Evolutionary conservation across 2,888 invertebrate species (phyloP).

Genomic region (Noctuana brunneofusca): DNA sequence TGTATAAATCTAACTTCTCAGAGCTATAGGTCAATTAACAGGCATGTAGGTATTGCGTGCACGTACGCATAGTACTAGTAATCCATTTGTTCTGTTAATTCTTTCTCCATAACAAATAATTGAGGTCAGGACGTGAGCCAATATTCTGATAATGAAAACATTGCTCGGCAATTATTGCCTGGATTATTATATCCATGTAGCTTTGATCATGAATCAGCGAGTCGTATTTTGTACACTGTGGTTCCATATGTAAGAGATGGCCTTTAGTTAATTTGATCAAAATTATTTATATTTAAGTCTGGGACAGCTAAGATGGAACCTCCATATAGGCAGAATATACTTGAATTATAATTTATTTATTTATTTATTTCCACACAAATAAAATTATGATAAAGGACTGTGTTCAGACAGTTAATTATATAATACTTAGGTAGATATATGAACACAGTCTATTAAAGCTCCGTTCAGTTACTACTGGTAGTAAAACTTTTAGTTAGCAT

Average conservation of each 20-base stretch:
- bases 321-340: no score
- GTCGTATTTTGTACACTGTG: no score
- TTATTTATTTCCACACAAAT: no score
- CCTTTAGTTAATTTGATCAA: no score
- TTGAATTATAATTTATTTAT: no score
- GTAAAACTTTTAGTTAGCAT: slow-evolving; percentile 26
- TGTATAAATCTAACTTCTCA: slow-evolving; percentile 40
- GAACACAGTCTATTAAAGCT: slow-evolving; percentile 7
- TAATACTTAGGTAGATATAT: no score
- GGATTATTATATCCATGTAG: background rate
- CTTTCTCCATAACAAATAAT: slow-evolving; percentile 27
- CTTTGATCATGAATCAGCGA: no score
- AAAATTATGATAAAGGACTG: no score
- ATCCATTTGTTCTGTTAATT: slow-evolving; percentile 17
- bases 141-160: slow-evolving; percentile 25
- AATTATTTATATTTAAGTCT: no score
- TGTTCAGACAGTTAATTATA: no score
- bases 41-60: slow-evolving; percentile 14
- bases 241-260: no score
- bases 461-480: slow-evolving; percentile 4
- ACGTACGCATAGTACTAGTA: slow-evolving; percentile 6
- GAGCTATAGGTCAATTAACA: slow-evolving; percentile 4
- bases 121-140: slow-evolving; percentile 28
- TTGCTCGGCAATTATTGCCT: background rate
- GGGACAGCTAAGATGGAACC: no score